phyloP scores from a whole-genome alignment of 2,797 vertebrate species.

The Lagodon rhomboides region DNA sequence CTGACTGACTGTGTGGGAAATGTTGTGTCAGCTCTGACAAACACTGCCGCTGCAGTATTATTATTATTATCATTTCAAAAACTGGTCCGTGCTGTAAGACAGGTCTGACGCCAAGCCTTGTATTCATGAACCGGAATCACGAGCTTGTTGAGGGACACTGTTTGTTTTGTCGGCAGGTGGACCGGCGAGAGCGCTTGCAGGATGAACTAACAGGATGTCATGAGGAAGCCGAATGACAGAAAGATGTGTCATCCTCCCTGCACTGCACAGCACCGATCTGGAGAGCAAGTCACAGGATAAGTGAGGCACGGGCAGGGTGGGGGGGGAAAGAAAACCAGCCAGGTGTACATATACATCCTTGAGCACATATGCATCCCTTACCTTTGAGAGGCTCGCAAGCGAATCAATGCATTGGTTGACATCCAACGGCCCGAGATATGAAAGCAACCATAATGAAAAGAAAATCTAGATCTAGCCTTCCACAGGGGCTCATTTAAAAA shows the following conservation, averaged over 20 bases:
- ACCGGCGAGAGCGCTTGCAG: constrained; percentile 43
- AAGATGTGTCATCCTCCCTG: constrained; percentile 64
- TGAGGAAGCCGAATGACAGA: constrained; percentile 58
- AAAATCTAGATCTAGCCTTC: constrained; percentile 81
- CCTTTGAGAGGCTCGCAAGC: constrained; percentile 81
- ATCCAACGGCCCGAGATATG: constrained; percentile 73
- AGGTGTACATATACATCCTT: constrained; percentile 56
- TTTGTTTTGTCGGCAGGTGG: constrained; percentile 67
- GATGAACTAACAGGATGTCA: constrained; percentile 67
- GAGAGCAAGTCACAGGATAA: constrained; percentile 48
- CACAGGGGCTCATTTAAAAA: constrained; percentile 83
- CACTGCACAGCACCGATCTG: constrained; percentile 43
- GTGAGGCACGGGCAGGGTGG: constrained; percentile 36
- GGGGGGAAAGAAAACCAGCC: constrained; percentile 13
- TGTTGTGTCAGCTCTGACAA: constrained; percentile 50
- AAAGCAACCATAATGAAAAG: constrained; percentile 74
- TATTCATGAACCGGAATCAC: constrained; percentile 44
- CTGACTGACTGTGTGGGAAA: constrained; percentile 17
- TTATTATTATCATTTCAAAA: constrained; percentile 19
- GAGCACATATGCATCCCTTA: constrained; percentile 74
- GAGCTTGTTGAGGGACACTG: constrained; percentile 63
- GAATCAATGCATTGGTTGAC: constrained; percentile 76
- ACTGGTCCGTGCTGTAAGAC: constrained; percentile 38
- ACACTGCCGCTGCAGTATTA: constrained; percentile 45
- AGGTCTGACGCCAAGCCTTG: constrained; percentile 40